These are phyloP conservation scores for Eubasilissa regina DNA, from an alignment of 1,140 invertebrate species.

Conservation along the genomic window DNA sequence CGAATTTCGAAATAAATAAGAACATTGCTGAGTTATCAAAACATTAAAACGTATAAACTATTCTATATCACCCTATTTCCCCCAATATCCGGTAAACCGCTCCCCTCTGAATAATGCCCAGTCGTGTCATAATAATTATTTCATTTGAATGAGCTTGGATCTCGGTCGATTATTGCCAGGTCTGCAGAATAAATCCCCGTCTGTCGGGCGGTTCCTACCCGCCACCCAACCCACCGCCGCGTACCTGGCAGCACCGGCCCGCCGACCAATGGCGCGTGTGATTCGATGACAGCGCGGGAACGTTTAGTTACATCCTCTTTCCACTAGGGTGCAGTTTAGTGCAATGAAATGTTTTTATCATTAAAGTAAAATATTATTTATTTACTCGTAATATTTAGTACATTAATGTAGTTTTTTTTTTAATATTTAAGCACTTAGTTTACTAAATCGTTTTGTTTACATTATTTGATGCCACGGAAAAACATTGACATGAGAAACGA, in stretches of 20 bases:
- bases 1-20: too few species aligned
- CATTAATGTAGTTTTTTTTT: too few species aligned
- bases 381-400: too few species aligned
- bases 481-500: too few species aligned
- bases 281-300: slow-evolving; percentile 56
- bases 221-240: neutral
- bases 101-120: slow-evolving; percentile 26
- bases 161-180: slow-evolving; percentile 53
- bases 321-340: slow-evolving; percentile 30
- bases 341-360: slow-evolving; percentile 4
- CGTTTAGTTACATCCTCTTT: slow-evolving; percentile 58
- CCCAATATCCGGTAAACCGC: slow-evolving; percentile 27
- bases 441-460: too few species aligned
- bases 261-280: slow-evolving; percentile 56
- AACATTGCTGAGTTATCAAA: too few species aligned
- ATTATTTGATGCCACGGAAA: too few species aligned
- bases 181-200: slow-evolving; percentile 53
- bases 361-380: too few species aligned
- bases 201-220: slow-evolving; percentile 31
- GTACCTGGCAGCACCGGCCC: slow-evolving; percentile 47
- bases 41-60: neutral
- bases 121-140: slow-evolving; percentile 48
- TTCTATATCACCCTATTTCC: neutral
- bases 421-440: too few species aligned
- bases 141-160: slow-evolving; percentile 39